Evolutionary conservation across 2,888 invertebrate species (phyloP).

Genomic region (Lottia gigantea): DNA sequence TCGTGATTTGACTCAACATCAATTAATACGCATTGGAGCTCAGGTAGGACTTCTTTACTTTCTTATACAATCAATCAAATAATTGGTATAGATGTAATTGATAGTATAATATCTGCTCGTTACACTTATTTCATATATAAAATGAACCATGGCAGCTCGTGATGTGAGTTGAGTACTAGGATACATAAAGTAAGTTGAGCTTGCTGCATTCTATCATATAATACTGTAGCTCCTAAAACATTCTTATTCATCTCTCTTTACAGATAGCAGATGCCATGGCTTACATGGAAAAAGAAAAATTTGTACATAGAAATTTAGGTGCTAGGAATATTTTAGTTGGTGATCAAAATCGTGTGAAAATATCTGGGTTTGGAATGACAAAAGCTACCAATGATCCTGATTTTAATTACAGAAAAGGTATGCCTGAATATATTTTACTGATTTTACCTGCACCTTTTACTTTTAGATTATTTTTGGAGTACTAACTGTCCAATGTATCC

Average conservation of each 20-base stretch:
- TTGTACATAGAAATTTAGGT: slow-evolving; percentile 65
- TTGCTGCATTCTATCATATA: too few relatives aligned
- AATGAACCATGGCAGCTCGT: too few relatives aligned
- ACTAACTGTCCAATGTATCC: too few relatives aligned
- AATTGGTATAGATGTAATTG: too few relatives aligned
- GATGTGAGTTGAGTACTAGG: too few relatives aligned
- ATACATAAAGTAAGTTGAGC: too few relatives aligned
- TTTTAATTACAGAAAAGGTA: slow-evolving; percentile 60
- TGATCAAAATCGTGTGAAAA: slow-evolving; percentile 64
- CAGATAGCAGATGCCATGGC: slow-evolving; percentile 68
- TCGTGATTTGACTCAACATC: slow-evolving; percentile 81
- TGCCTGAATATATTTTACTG: too few relatives aligned
- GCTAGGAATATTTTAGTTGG: slow-evolving; percentile 66
- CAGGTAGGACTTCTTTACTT: slow-evolving; percentile 73
- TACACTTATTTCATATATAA: too few relatives aligned
- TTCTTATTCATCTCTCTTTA: slow-evolving; percentile 2
- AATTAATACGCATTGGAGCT: slow-evolving; percentile 91
- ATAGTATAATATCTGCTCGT: too few relatives aligned
- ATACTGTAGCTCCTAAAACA: background rate
- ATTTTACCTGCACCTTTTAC: too few relatives aligned
- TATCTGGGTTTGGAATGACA: slow-evolving; percentile 69
- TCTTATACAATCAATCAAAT: too few relatives aligned
- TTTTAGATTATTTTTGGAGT: too few relatives aligned
- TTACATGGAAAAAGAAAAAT: slow-evolving; percentile 67
- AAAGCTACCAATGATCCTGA: slow-evolving; percentile 60